Base-by-base conservation (phyloP, 1,140 invertebrate genomes). In the Diuraphis noxia region DNA sequence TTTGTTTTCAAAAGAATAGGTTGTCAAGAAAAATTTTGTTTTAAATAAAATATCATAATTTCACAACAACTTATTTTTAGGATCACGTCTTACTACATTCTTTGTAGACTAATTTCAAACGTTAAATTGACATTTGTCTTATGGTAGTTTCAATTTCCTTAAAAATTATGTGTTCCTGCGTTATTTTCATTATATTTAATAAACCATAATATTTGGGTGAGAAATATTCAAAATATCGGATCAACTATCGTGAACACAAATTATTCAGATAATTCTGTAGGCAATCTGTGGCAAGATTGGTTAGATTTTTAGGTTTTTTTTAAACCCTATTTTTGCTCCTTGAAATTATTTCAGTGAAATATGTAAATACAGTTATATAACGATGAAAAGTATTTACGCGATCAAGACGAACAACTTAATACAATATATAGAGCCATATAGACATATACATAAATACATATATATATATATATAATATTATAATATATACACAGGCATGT, bases 311-410 rank as follows among this genome's bases (percentile, higher is more conserved):
- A 34, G n/a, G 30, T 85, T 43, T 85, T 30, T 4, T 85, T 3
- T 85, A 46, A 85, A 84, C 34, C 17, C 19, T 2, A 34, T 85
- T 46, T n/a, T 79, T n/a, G n/a, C n/a, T n/a, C n/a, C n/a, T n/a
- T n/a, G n/a, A n/a, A n/a, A n/a, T 36, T 79, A n/a, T 72, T 30
- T 0, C 21, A n/a, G n/a, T 36, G 38, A 41, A 41, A 84, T 84
- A 84, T 84, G 43, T 34, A 36, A 43, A 85, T 46, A 36, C 19
- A 52, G 25, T 86, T 86, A 86, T 36, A 52, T 86, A 86, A 86
- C n/a, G 38, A 86, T 86, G 34, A 36, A 86, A 52, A 85, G 30
- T 85, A 19, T 23, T 38, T 7, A 13, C 9, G 43, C 34, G 41
- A 40, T 38, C 46, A 30, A 56, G 34, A 87, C 34, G 49, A 56